Evolutionary conservation across 1,140 invertebrate genomes (phyloP).

Genomic region (Cydia pomonella): DNA sequence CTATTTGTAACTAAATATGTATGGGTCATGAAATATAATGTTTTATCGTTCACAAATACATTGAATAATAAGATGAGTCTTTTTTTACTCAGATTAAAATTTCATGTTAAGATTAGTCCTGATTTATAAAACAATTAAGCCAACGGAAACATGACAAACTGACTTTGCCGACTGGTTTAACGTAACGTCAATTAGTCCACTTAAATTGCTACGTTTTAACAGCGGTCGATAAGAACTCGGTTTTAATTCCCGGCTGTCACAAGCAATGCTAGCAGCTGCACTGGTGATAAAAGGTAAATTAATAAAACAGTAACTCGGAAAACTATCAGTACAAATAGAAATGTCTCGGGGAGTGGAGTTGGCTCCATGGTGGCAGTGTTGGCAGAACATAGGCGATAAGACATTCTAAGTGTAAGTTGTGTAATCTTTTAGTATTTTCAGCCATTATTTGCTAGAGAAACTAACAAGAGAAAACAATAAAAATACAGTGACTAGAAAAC

Average conservation of each 20-base stretch:
- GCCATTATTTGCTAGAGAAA: background rate
- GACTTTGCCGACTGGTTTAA: background rate
- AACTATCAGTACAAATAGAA: background rate
- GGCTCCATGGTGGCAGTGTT: background rate
- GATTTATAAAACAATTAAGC: slow-evolving; percentile 1
- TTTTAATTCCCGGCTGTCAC: background rate
- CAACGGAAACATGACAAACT: background rate
- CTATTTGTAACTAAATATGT: background rate
- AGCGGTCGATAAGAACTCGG: background rate
- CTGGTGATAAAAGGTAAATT: slow-evolving; percentile 1
- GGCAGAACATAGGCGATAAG: background rate
- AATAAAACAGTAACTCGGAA: background rate
- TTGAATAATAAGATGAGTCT: too few relatives aligned
- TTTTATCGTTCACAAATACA: background rate
- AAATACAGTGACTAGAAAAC: background rate
- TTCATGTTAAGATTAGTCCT: background rate
- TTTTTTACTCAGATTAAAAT: too few relatives aligned
- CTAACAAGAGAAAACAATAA: background rate
- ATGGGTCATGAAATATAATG: background rate
- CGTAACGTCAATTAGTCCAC: background rate
- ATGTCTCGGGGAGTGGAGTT: background rate
- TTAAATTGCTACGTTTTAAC: slow-evolving; percentile 10
- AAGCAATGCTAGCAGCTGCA: background rate
- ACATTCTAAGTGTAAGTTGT: background rate
- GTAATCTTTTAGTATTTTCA: background rate